These are phyloP conservation scores for Agrotis puta DNA, from an alignment of 2,888 invertebrate genomes.

Conservation along the genomic window DNA sequence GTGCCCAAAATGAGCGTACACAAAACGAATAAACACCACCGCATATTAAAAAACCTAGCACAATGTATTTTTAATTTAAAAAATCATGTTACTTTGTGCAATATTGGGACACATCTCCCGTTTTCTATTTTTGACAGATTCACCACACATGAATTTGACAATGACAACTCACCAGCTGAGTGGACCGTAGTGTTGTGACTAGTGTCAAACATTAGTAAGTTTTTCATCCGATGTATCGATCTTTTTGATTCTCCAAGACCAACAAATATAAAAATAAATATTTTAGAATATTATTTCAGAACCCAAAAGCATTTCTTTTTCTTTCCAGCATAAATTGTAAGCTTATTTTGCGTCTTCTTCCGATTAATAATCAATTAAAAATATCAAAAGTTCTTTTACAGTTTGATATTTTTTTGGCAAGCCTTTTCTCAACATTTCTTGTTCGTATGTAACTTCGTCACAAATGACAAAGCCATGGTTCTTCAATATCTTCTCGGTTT, in stretches of 20 bases:
- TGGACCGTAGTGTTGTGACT: slow-evolving; percentile 39
- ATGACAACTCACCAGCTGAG: slow-evolving; percentile 68
- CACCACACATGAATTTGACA: slow-evolving; percentile 54
- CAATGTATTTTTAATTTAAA: slow-evolving; percentile 59
- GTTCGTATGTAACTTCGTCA: slow-evolving; percentile 26
- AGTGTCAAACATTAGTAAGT: neutral
- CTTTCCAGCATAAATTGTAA: neutral
- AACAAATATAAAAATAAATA: neutral
- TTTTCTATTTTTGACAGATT: slow-evolving; percentile 50
- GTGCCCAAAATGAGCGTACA: slow-evolving; percentile 73
- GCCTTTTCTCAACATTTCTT: slow-evolving; percentile 9
- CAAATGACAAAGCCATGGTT: slow-evolving; percentile 38
- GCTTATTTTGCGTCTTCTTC: neutral
- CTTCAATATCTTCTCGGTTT: slow-evolving; percentile 15
- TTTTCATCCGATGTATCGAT: slow-evolving; percentile 12
- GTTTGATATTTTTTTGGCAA: slow-evolving; percentile 22
- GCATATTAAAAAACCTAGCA: slow-evolving; percentile 65
- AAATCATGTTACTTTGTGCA: slow-evolving; percentile 54
- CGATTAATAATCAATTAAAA: neutral
- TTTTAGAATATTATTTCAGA: neutral
- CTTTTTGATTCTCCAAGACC: neutral
- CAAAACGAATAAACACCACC: slow-evolving; percentile 69
- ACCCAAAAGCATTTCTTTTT: neutral
- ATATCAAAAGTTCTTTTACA: neutral
- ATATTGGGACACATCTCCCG: slow-evolving; percentile 6